These are phyloP conservation scores for Holotrichia oblita DNA, from an alignment of 1,140 invertebrate genomes.

Conservation along the genomic window DNA sequence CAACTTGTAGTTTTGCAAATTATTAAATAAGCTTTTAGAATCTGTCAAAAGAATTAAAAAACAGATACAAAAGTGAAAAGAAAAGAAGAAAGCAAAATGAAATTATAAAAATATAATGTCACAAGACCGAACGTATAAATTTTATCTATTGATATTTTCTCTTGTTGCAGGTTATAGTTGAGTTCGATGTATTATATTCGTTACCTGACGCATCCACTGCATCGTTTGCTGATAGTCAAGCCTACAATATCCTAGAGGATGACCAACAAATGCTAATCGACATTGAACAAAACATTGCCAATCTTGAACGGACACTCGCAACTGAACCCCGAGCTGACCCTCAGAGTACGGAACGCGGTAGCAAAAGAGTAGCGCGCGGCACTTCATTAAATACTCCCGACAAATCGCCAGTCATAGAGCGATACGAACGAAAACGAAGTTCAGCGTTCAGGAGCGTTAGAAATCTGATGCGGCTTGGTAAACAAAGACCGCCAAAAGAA, in stretches of 20 bases:
- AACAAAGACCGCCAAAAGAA: conserved; percentile 66
- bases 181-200: conserved; percentile 74
- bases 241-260: conserved; percentile 66
- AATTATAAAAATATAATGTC: no score
- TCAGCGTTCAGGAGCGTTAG: conserved; percentile 70
- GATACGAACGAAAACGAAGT: conserved; percentile 57
- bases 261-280: conserved; percentile 79
- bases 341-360: conserved; percentile 45
- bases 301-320: conserved; percentile 70
- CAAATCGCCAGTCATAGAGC: conserved; percentile 41
- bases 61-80: no score
- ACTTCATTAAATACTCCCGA: conserved; percentile 45
- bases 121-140: no score
- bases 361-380: conserved; percentile 48
- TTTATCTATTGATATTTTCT: no score
- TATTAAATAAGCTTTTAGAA: no score
- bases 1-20: no score
- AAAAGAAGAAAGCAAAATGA: no score
- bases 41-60: no score
- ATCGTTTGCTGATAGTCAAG: conserved; percentile 63
- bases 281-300: conserved; percentile 82
- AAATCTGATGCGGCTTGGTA: conserved; percentile 75
- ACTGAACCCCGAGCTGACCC: conserved; percentile 43
- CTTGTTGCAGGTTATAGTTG: conserved; percentile 67
- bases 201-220: conserved; percentile 69